Evolutionary conservation across 2,888 invertebrate species (phyloP), one percentile per base, ranked within the genome.

Genomic region (Pterobdella sp.): DNA sequence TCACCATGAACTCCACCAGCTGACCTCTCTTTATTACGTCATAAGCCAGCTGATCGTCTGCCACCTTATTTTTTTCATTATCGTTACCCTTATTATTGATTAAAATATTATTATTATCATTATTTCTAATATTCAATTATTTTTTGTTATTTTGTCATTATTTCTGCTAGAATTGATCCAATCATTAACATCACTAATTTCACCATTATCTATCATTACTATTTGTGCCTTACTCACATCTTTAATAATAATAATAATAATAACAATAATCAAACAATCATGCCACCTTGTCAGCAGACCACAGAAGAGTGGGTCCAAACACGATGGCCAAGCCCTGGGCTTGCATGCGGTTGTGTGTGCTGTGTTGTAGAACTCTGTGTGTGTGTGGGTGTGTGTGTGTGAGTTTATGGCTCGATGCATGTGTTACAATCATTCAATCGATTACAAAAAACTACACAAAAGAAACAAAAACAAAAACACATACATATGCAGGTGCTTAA

Each of bases 221-320:
- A 56, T 56, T 26, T 3, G 4, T 14, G 26, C 4, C 18, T n/a
- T 26, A 4, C 60, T 26, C 7, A 4, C 60, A 4, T 22, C 60
- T 3, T 26, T 56, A 56, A 22, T n/a, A 22, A 4, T n/a, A 22
- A 56, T 56, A 22, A 56, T 26, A 22, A 22, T 26, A 7, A 56
- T 56, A 22, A 56, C n/a, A 22, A 4, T 22, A 7, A 56, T 22
- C 60, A 4, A n/a, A n/a, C n/a, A n/a, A n/a, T n/a, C n/a, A n/a
- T n/a, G n/a, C 14, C 60, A 79, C 80, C 71, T 86, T 71, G 22
- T 36, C 35, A 49, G 70, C 89, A 0, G 89, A 88, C 89, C 91
- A 90, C 80, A 93, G 89, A 63, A 93, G 84, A 0, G 92, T 91
- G 0, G 93, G 93, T 0, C 93, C 93, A 86, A 92, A 93, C 71